Conservation (phyloP, 2,888 invertebrate species). For the Linnaemya vulpina region DNA sequence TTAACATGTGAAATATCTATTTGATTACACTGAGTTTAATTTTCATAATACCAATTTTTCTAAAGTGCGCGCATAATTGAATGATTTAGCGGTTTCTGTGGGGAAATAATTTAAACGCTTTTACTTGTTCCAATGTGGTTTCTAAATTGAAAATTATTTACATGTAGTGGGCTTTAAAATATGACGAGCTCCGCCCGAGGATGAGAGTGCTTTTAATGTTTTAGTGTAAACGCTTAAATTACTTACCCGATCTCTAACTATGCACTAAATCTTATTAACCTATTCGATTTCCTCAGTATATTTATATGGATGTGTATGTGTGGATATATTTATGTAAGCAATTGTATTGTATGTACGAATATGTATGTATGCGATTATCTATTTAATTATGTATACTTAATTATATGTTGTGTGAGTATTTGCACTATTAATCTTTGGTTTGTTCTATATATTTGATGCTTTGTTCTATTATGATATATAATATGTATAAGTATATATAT, state of each 20-base stretch:
- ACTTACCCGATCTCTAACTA: constrained; percentile 4
- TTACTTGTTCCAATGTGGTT: not conserved
- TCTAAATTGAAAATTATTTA: no score
- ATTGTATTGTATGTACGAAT: not conserved
- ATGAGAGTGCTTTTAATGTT: not conserved
- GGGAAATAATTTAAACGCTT: constrained; percentile 12
- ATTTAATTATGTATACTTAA: not conserved
- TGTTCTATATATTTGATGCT: constrained; percentile 28
- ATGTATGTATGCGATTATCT: constrained; percentile 37
- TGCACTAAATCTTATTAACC: constrained; percentile 34
- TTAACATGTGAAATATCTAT: constrained; percentile 57
- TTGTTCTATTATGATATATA: constrained; percentile 43
- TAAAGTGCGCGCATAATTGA: constrained; percentile 11
- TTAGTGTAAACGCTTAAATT: not conserved
- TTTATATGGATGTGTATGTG: constrained; percentile 36
- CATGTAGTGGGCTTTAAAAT: no score
- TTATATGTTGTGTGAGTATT: constrained; percentile 51
- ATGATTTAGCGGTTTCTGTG: not conserved
- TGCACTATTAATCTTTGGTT: constrained; percentile 57
- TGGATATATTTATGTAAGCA: constrained; percentile 1
- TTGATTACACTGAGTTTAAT: constrained; percentile 77
- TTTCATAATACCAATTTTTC: constrained; percentile 78
- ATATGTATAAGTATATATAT: constrained; percentile 13
- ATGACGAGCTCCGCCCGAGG: no score
- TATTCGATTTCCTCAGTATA: constrained; percentile 66